Evolutionary conservation across 2,113 vertebrate species (phyloP), one percentile per base, ranked within the genome.

Genomic region (Pyrgilauda ruficollis): DNA sequence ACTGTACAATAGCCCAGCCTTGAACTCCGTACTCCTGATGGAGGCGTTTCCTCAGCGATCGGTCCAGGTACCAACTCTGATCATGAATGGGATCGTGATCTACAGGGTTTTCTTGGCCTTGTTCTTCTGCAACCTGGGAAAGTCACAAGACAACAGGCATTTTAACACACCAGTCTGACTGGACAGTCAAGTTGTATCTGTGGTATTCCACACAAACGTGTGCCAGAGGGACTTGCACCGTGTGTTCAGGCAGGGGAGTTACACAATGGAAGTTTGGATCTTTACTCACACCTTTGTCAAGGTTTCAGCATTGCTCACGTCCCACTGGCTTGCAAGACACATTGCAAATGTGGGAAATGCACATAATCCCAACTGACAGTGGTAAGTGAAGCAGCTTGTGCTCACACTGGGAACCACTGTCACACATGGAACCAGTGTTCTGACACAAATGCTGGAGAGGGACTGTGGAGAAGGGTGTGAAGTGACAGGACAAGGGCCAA

Each of bases 1-100:
- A 98, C 96, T 98, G 98, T 70, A 98, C 98, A 82, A 98, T 98
- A 46, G 98, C 98, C 98, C 98, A 98, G 85, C 98, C 98, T 80
- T 98, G 98, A 78, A 98, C 98, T 41, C 98, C 98, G 0, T 98
- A 98, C 78, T 98, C 98, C 27, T 98, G 98, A 8, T 98, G 97
- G 23, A 98, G 98, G 52, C 98, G 98, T 61, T 98, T 98, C 23
- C 98, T 72, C 27, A 98, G 87, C 0, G 96, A 43, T 9, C 97
- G 97, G 87, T 98, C 98, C 94, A 98, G 83, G 74, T 98, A 98
- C 98, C 98, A 98, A 33, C 98, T 98, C 95, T 98, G 98, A 63
- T 98, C 98, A 2, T 98, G 98, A 91, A 98, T 98, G 39, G 98
- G 98, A 68, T 98, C 98, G 0, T 98, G 98, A 93, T 98, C 98